A percentile compares a stretch with the other conserved stretches of the same genome.
These are phyloP conservation scores for Chaetoderma sp. DNA, from an alignment of 2,888 invertebrate species.

Conservation along the genomic window DNA sequence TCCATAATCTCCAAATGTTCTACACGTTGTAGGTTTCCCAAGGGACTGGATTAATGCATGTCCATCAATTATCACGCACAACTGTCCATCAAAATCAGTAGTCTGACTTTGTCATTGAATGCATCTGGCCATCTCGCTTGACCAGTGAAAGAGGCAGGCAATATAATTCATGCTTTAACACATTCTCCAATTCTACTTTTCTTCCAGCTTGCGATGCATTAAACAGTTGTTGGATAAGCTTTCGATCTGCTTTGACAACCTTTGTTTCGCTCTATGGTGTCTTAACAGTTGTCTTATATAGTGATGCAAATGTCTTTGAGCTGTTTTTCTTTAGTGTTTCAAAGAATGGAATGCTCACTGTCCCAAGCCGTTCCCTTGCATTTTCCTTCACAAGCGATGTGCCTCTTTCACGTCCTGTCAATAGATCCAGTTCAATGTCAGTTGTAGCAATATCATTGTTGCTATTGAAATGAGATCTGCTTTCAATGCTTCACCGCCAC, in stretches of 20 bases:
- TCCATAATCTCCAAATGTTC: conserved; percentile 26
- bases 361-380: not conserved
- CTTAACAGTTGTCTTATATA: not conserved
- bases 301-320: not conserved
- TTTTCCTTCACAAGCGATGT: not conserved
- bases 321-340: not conserved
- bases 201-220: not conserved
- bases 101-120: not conserved
- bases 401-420: not conserved
- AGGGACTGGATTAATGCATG: conserved; percentile 26
- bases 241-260: not conserved
- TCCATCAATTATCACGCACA: conserved; percentile 22
- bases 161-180: not conserved
- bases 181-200: not conserved
- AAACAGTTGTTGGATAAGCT: not conserved
- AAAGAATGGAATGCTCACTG: not conserved
- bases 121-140: not conserved
- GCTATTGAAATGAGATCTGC: too few relatives aligned
- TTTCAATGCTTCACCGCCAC: too few relatives aligned
- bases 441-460: not conserved
- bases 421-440: not conserved
- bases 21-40: conserved; percentile 19
- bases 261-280: not conserved
- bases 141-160: not conserved
- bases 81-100: not conserved